Conservation (phyloP, 2,113 vertebrate genomes). For the Sphaerodactylus townsendi region DNA sequence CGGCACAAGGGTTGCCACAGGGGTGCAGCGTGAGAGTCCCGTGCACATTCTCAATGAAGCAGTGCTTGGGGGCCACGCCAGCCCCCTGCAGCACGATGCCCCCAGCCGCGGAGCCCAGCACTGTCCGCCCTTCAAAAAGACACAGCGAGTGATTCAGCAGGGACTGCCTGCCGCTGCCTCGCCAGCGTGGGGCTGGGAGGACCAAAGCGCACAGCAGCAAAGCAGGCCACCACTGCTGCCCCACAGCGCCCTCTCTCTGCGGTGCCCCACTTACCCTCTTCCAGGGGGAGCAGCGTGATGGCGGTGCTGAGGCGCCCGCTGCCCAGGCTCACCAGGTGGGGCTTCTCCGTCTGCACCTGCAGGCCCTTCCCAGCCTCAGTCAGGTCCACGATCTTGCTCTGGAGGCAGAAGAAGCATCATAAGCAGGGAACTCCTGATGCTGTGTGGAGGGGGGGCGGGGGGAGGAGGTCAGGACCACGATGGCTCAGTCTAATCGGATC, state of each 20-base stretch:
- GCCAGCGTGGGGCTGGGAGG: neutral
- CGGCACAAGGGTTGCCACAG: conserved; percentile 85
- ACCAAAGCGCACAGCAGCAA: neutral
- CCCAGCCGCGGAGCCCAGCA: conserved; percentile 81
- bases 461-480: neutral
- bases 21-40: conserved; percentile 89
- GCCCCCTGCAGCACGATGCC: conserved; percentile 89
- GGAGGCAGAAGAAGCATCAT: conserved; percentile 7
- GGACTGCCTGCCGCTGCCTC: neutral
- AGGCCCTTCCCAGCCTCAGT: conserved; percentile 90
- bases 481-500: neutral
- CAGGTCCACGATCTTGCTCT: conserved; percentile 90
- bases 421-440: neutral
- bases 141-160: neutral
- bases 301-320: conserved; percentile 94
- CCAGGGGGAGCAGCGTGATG: conserved; percentile 91
- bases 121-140: conserved; percentile 81
- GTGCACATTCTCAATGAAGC: conserved; percentile 87
- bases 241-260: too few species aligned
- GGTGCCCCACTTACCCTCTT: conserved; percentile 81
- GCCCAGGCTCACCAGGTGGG: conserved; percentile 95
- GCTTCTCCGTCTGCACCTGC: conserved; percentile 92
- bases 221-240: too few species aligned
- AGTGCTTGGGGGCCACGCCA: conserved; percentile 83
- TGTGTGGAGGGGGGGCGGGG: neutral